These are phyloP conservation scores for Podargus strigoides DNA, from an alignment of 2,797 vertebrate species.

Conservation along the genomic window DNA sequence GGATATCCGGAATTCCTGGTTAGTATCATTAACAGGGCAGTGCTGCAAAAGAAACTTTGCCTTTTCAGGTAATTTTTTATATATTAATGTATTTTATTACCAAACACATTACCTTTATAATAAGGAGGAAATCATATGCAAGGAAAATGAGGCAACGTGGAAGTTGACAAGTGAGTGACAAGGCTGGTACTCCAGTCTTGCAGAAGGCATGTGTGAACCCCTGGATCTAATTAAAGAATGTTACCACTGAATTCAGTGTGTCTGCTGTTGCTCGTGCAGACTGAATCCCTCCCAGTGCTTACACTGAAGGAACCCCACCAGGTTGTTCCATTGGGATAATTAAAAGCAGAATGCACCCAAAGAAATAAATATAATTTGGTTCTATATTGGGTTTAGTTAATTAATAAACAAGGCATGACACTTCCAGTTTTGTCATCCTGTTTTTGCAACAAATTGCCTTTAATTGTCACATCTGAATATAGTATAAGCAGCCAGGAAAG, in stretches of 20 bases:
- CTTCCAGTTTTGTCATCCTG: background rate
- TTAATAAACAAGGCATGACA: background rate
- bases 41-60: background rate
- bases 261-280: background rate
- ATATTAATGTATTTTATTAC: background rate
- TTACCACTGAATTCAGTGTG: background rate
- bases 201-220: background rate
- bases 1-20: background rate
- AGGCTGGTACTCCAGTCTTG: background rate
- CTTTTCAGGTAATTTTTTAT: background rate
- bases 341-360: background rate
- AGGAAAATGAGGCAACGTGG: background rate
- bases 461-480: background rate
- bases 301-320: background rate
- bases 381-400: background rate
- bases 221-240: background rate
- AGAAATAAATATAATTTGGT: background rate
- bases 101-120: background rate
- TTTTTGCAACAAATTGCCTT: background rate
- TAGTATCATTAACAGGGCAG: background rate
- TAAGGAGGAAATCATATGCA: background rate
- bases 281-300: background rate
- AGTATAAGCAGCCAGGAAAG: background rate
- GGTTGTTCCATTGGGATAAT: background rate
- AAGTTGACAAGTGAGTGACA: background rate